Percentiles rank a stretch among this genome's conserved stretches.
These are phyloP conservation scores for Ciconia maguari DNA, from an alignment of 2,113 vertebrate species.

Conservation along the genomic window DNA sequence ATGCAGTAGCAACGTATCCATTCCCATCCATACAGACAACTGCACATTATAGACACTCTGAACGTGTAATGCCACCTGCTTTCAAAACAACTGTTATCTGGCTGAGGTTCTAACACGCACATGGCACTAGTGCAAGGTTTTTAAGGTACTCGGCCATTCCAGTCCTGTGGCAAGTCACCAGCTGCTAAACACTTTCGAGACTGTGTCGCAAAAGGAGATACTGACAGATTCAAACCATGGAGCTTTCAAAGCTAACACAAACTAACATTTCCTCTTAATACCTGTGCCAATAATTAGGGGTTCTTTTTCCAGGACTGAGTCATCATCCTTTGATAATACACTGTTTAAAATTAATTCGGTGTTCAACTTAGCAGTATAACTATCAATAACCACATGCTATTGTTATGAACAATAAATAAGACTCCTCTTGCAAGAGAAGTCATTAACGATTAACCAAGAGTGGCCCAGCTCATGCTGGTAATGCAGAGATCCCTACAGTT, in stretches of 20 bases:
- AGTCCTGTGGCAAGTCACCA: not conserved
- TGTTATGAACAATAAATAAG: not conserved
- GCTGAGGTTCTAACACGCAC: not conserved
- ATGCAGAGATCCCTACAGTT: not conserved
- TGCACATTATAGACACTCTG: not conserved
- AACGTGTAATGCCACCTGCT: not conserved
- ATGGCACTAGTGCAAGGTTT: not conserved
- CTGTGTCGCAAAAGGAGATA: not conserved
- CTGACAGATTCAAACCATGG: not conserved
- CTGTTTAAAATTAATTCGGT: not conserved
- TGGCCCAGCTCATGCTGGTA: not conserved
- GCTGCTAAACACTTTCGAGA: not conserved
- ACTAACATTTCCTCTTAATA: not conserved
- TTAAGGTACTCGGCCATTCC: not conserved
- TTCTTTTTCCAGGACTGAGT: not conserved
- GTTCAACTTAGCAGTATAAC: not conserved
- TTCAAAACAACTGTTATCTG: not conserved
- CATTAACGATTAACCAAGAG: slow-evolving; percentile 15
- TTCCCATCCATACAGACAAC: not conserved
- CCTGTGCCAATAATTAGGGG: not conserved
- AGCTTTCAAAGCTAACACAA: not conserved
- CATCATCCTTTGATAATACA: not conserved
- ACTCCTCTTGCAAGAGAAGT: not conserved
- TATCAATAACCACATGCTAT: not conserved
- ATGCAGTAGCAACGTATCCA: not conserved